A percentile compares a stretch with the other conserved stretches of the same genome.
Evolutionary conservation across 2,797 vertebrate species (phyloP).

Genomic region (Melanotaenia trifasciata): DNA sequence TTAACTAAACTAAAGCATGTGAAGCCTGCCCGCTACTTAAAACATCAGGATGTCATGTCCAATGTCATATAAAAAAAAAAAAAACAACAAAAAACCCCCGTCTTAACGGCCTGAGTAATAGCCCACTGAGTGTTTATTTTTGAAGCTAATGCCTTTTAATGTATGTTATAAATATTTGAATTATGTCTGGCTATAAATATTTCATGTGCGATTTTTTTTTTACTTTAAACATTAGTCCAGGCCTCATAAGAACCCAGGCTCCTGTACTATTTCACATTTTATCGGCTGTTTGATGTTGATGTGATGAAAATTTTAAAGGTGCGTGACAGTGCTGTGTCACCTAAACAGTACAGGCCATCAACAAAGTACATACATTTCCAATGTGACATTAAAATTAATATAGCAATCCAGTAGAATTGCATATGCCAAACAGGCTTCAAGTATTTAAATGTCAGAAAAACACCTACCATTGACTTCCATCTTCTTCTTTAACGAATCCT

Average conservation of each 20-base stretch:
- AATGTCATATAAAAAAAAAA: constrained; percentile 70
- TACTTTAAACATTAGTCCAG: constrained; percentile 77
- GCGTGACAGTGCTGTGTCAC: constrained; percentile 59
- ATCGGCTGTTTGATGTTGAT: constrained; percentile 82
- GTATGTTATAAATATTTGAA: constrained; percentile 88
- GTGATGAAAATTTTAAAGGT: constrained; percentile 83
- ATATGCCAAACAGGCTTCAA: constrained; percentile 14
- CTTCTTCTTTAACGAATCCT: constrained; percentile 1
- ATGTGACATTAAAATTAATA: constrained; percentile 61
- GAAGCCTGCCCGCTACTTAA: constrained; percentile 76
- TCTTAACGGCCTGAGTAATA: constrained; percentile 70
- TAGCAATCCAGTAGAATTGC: constrained; percentile 9
- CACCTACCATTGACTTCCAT: neutral
- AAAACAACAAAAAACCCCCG: constrained; percentile 50
- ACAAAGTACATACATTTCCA: constrained; percentile 37
- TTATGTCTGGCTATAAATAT: constrained; percentile 82
- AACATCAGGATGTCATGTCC: constrained; percentile 81
- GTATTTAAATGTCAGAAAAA: neutral
- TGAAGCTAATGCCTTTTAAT: constrained; percentile 87
- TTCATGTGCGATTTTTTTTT: constrained; percentile 82
- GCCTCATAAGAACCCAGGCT: constrained; percentile 69
- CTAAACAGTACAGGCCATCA: constrained; percentile 78
- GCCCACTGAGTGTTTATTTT: constrained; percentile 77
- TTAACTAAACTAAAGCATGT: constrained; percentile 85
- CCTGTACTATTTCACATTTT: constrained; percentile 77